Base-by-base conservation (phyloP, 2,888 invertebrate species). In the Lobophora halterata region DNA sequence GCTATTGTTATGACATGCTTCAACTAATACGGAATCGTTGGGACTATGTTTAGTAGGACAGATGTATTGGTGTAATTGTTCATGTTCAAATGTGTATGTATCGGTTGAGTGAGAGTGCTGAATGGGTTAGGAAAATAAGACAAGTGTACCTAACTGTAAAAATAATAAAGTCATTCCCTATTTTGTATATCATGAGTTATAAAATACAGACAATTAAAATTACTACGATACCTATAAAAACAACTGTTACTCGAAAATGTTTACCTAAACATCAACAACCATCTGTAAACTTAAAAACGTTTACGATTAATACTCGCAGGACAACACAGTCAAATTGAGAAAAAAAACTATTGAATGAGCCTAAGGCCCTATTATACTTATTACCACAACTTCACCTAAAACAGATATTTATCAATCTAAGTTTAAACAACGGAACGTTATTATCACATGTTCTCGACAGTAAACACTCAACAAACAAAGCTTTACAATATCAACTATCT, bases 241-340 rank as follows among this genome's bases (percentile, higher is more conserved):
- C 58, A 69, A 67, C 79, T 71, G 68, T 69, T 74, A 79, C 71
- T 71, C 59, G n/a, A 71, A 74, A 71, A 61, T 65, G 56, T 78
- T 78, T 81, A 86, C 85, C 85, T 79, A 85, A 79, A 75, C 72
- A 83, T 79, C 74, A 82, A 83, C 76, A 83, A 85, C 80, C 80
- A 80, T 82, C 85, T 87, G 86, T 75, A 77, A 83, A 80, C 76
- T 77, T 81, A 61, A 76, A 55, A 81, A 71, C 49, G 69, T 76
- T 69, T 70, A 73, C 73, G 57, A 72, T 79, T 75, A 79, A 73
- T 65, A 66, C 51, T 65, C 46, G 33, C 54, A 52, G 57, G 68
- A 72, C 70, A 71, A 65, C 70, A 79, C 71, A 73, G 65, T 67
- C 61, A 67, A 65, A 65, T 61, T 39, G 53, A 61, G 56, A 55